Evolutionary conservation across 2,888 invertebrate genomes (phyloP).

Genomic region (Diarsia dahlii): DNA sequence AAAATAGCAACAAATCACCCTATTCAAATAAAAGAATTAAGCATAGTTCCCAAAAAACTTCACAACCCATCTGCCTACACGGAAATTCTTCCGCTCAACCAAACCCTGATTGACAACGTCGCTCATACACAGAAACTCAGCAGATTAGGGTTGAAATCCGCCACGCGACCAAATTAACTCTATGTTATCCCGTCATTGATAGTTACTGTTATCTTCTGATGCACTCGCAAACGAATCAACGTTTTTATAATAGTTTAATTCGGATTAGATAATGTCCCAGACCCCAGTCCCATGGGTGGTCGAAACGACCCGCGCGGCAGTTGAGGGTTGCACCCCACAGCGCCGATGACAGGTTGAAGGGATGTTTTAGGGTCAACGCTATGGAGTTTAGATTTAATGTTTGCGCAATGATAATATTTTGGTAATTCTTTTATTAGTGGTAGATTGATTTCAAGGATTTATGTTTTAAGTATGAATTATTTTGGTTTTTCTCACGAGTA

Average conservation of each 20-base stretch:
- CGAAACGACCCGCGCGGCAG: constrained; percentile 65
- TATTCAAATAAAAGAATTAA: constrained; percentile 45
- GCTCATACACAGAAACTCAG: constrained; percentile 68
- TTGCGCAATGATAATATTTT: constrained; percentile 75
- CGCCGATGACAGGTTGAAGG: constrained; percentile 79
- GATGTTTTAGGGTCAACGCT: constrained; percentile 66
- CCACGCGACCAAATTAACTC: constrained; percentile 89
- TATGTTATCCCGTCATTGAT: constrained; percentile 84
- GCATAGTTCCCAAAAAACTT: constrained; percentile 43
- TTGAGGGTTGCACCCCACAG: constrained; percentile 75
- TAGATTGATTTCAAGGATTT: constrained; percentile 46
- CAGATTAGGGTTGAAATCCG: constrained; percentile 74
- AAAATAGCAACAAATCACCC: constrained; percentile 12
- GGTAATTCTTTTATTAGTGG: constrained; percentile 63
- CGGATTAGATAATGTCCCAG: constrained; percentile 85
- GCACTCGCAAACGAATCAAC: constrained; percentile 81
- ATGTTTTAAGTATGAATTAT: constrained; percentile 17
- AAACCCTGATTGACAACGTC: constrained; percentile 79
- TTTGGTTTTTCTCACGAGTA: constrained; percentile 41
- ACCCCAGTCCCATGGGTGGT: constrained; percentile 82
- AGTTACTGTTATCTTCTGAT: constrained; percentile 79
- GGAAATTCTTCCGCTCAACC: constrained; percentile 55
- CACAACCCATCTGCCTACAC: constrained; percentile 58
- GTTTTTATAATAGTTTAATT: constrained; percentile 87
- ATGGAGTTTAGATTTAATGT: constrained; percentile 70